Conservation (phyloP, 2,797 vertebrate genomes). For the Orientallactaga sibirica region DNA sequence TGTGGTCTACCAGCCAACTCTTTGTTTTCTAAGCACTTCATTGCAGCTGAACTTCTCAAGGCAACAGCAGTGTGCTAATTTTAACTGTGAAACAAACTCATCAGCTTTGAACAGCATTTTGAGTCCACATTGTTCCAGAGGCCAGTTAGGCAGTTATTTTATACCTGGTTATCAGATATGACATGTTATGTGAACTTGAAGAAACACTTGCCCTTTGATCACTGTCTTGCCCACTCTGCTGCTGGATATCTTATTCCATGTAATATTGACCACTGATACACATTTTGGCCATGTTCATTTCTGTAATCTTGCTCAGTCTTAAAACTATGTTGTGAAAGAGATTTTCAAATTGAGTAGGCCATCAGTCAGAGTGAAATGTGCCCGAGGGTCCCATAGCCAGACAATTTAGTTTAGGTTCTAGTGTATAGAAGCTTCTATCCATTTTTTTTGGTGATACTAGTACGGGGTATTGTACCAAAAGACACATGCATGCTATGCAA, state of each 20-base stretch:
- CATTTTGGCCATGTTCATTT: conserved; percentile 20
- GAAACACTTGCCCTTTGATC: neutral
- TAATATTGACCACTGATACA: neutral
- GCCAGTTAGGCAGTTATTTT: neutral
- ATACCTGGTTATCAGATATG: neutral
- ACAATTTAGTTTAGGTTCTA: neutral
- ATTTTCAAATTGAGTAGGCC: neutral
- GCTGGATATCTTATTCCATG: neutral
- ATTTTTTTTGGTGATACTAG: no score
- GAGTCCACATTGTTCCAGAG: neutral
- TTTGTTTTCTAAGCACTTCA: conserved; percentile 36
- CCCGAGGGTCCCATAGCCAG: neutral
- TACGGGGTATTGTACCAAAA: neutral
- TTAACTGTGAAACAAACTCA: neutral
- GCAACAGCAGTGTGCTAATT: neutral
- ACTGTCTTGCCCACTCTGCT: neutral
- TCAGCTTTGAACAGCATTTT: conserved; percentile 4
- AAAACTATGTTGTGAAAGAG: conserved; percentile 28
- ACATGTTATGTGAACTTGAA: neutral
- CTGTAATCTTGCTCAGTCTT: conserved; percentile 14
- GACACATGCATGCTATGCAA: neutral
- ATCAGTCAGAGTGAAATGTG: neutral
- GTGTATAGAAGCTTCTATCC: neutral
- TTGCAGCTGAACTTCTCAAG: neutral
- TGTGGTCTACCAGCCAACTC: neutral